Evolutionary conservation across 2,888 invertebrate genomes (phyloP).

Genomic region (Polyploca ridens): DNA sequence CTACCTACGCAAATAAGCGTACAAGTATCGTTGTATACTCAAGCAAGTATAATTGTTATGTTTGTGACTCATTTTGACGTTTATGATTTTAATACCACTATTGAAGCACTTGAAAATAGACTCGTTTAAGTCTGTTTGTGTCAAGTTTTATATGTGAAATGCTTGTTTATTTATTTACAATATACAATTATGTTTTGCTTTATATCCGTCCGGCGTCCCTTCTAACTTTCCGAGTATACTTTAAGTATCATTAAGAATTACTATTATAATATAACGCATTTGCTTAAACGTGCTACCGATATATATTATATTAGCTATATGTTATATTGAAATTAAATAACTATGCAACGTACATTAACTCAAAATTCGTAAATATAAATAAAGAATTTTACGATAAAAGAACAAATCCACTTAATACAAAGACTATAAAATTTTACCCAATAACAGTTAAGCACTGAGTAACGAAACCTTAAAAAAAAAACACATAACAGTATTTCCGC

Average conservation of each 20-base stretch:
- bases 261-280: background rate
- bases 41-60: constrained; percentile 9
- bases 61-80: constrained; percentile 10
- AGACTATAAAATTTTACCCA: background rate
- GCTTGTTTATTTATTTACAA: background rate
- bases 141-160: background rate
- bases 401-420: background rate
- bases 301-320: too few relatives aligned
- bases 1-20: constrained; percentile 6
- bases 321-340: too few relatives aligned
- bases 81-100: background rate
- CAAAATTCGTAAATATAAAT: too few relatives aligned
- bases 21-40: background rate
- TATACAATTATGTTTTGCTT: background rate
- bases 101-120: constrained; percentile 10
- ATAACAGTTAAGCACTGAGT: constrained; percentile 19
- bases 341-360: too few relatives aligned
- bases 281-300: too few relatives aligned
- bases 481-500: constrained; percentile 19
- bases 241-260: background rate
- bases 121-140: constrained; percentile 7
- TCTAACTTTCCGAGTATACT: background rate
- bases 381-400: background rate
- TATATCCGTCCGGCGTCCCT: background rate
- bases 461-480: constrained; percentile 22